Base-by-base conservation (phyloP, 2,113 vertebrate genomes). In the Glaucomys volans region DNA sequence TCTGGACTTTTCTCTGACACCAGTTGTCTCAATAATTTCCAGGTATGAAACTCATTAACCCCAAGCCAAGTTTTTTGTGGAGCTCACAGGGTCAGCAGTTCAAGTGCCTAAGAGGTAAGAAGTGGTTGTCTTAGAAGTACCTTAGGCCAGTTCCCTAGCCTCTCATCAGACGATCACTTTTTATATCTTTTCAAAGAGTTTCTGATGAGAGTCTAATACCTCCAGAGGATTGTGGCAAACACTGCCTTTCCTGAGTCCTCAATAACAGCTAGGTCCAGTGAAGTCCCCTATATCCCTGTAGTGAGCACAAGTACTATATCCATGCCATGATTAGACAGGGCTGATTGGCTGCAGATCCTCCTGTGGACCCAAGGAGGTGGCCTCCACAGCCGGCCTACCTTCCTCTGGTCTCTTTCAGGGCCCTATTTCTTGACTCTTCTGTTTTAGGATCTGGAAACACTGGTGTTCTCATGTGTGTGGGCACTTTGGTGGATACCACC, bases 401-500 rank as follows among this genome's bases (percentile, higher is more conserved):
- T 66, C 17, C 13, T 5, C 4, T 40, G 22, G 32, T 26, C 69
- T 30, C 22, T 54, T 57, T 71, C 44, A 84, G 47, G 69, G 35
- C 37, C 6, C 37, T 4, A 6, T 32, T 50, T 42, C 76, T 69
- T 62, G 30, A 40, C 22, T 8, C 54, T 66, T 81, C 47, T 47
- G 12, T 4, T 5, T 26, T 0, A 8, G 28, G n/a, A 42, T 57
- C 64, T 20, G 17, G 50, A 44, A 7, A 42, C 9, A 18, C 16
- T n/a, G 18, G n/a, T 28, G 26, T 16, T 83, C 24, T n/a, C n/a
- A 13, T 28, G 42, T 71, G 40, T 22, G 24, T 28, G 30, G 62
- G 40, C 9, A 22, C n/a, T 26, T 0, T 8, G 18, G 54, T 66
- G 42, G n/a, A 22, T 4, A 1, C 10, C 6, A 0, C 32, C 13